A percentile compares a stretch with the other conserved stretches of the same genome.
Conservation (phyloP, 1,140 invertebrate genomes). For the Procambarus clarkii region DNA sequence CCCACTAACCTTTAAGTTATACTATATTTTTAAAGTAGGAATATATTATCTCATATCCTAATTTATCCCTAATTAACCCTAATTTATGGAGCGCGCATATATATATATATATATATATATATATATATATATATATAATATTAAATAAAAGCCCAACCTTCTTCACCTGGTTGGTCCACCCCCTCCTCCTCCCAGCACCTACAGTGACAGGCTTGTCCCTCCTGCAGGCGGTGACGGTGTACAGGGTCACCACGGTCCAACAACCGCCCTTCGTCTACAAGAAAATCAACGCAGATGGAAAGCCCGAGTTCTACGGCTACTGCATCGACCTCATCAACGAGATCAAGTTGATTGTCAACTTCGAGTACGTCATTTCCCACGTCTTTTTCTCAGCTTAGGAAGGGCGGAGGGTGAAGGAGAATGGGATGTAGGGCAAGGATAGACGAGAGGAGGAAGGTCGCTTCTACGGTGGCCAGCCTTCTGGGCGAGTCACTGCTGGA, state of each 20-base stretch:
- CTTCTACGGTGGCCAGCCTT: too few relatives aligned
- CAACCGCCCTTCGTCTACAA: constrained; percentile 90
- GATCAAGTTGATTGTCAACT: constrained; percentile 87
- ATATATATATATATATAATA: too few relatives aligned
- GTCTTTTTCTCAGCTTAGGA: not conserved
- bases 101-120: too few relatives aligned
- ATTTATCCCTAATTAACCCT: too few relatives aligned
- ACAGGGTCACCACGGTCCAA: constrained; percentile 76
- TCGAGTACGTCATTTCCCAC: constrained; percentile 79
- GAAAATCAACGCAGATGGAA: constrained; percentile 74
- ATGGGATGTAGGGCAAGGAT: too few relatives aligned
- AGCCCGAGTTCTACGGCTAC: constrained; percentile 87
- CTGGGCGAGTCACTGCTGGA: too few relatives aligned
- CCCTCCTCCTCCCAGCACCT: not conserved
- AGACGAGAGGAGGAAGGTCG: too few relatives aligned
- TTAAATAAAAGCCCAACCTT: not conserved
- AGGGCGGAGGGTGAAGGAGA: not conserved
- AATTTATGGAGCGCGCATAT: too few relatives aligned
- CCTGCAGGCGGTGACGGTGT: constrained; percentile 69
- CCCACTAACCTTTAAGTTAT: too few relatives aligned
- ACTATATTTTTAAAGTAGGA: too few relatives aligned
- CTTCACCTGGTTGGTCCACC: not conserved
- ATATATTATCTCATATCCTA: too few relatives aligned
- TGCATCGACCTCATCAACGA: constrained; percentile 94
- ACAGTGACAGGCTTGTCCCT: not conserved